Conservation (phyloP, 1,140 invertebrate species). For the Temnothorax curvispinosus region DNA sequence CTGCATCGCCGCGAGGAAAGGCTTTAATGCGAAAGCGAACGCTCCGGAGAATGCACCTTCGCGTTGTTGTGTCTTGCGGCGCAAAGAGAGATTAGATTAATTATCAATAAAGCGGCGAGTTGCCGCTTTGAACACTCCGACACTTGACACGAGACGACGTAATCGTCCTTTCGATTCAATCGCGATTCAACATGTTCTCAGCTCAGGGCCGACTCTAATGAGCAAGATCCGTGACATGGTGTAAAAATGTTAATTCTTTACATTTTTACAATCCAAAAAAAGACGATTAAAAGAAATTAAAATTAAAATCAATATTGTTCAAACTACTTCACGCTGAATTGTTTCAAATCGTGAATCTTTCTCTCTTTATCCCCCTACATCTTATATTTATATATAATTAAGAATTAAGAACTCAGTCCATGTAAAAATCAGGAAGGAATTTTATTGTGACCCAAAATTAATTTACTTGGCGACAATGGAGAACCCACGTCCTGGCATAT, state of each 20-base stretch:
- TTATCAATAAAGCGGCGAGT: slow-evolving; percentile 56
- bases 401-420: not conserved
- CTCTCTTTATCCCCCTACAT: no score
- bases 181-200: slow-evolving; percentile 20
- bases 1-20: slow-evolving; percentile 15
- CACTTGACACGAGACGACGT: slow-evolving; percentile 43
- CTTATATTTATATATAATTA: not conserved
- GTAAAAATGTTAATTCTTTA: not conserved
- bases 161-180: slow-evolving; percentile 51
- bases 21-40: slow-evolving; percentile 44
- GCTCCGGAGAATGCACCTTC: slow-evolving; percentile 37
- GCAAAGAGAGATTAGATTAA: slow-evolving; percentile 60
- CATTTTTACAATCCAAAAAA: not conserved
- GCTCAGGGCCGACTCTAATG: slow-evolving; percentile 22
- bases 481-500: not conserved
- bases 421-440: not conserved
- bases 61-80: slow-evolving; percentile 18
- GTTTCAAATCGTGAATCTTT: not conserved
- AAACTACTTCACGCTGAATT: not conserved
- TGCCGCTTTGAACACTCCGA: slow-evolving; percentile 39
- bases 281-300: not conserved
- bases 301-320: not conserved
- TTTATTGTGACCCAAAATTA: not conserved
- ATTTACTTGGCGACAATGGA: not conserved
- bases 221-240: not conserved